Evolutionary conservation across 1,140 invertebrate genomes (phyloP).

Genomic region (Paralvinella palmiformis): DNA sequence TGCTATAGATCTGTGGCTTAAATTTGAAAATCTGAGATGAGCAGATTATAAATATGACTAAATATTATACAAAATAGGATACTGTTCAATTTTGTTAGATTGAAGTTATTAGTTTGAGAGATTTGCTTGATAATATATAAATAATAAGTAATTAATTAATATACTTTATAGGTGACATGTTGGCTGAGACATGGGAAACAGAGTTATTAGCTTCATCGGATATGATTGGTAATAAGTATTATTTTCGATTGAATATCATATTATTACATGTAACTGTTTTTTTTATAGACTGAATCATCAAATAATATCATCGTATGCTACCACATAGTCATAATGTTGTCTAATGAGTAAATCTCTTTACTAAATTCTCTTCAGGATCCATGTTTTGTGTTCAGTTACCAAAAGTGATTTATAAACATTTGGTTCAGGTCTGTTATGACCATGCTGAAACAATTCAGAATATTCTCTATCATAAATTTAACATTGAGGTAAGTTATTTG

Average conservation of each 20-base stretch:
- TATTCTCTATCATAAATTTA: conserved; percentile 36
- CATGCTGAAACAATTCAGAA: conserved; percentile 41
- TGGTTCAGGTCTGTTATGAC: conserved; percentile 25
- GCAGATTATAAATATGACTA: neutral
- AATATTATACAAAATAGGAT: neutral
- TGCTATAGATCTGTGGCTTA: neutral
- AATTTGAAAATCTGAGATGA: neutral
- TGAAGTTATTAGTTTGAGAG: too few relatives aligned
- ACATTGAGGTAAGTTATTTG: conserved; percentile 36
- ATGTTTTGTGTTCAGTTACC: conserved; percentile 41
- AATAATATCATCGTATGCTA: neutral
- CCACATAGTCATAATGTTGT: neutral
- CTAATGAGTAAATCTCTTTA: neutral
- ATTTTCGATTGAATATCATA: neutral
- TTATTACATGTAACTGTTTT: neutral
- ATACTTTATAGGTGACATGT: neutral
- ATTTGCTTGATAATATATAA: neutral
- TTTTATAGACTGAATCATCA: neutral
- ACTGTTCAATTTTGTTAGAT: neutral
- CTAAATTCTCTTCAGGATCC: conserved; percentile 24
- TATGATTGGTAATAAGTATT: neutral
- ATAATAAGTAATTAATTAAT: neutral
- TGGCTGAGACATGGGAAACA: neutral
- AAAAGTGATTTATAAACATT: conserved; percentile 21
- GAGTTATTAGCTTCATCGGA: neutral